Evolutionary conservation across 2,888 invertebrate genomes (phyloP), one percentile per base, ranked within the genome.

Genomic region (Eurytoma californica): DNA sequence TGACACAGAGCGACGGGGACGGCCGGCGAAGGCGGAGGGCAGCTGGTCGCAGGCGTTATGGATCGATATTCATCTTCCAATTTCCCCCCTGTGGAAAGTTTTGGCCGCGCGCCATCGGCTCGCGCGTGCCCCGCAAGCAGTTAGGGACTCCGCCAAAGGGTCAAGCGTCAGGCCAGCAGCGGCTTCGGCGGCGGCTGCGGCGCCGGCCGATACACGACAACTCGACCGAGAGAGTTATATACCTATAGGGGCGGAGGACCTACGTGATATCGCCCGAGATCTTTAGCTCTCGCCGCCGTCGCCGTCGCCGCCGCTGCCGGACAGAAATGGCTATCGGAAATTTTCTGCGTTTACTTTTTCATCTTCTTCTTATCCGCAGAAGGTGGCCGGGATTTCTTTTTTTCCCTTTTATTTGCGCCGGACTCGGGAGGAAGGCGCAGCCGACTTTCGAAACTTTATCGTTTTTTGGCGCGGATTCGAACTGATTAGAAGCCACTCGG

Each of bases 41-140:
- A 5, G n/a, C 4, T 69, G 13, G 58, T 67, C 16, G 39, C 65
- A 47, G 55, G 73, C 78, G 76, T 81, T 79, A 78, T 65, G 78
- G 81, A 72, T 81, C 81, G 81, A 81, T 81, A 81, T 79, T 78
- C 81, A 81, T 81, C 81, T 81, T 81, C 72, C 78, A 79, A 81
- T 81, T 81, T 76, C 65, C 67, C 75, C 60, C 30, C 77, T 51
- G 30, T 28, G 55, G 68, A 73, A 77, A 76, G 70, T 79, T 77
- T 79, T 79, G 76, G 77, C 79, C 65, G 30, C 58, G 70, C 70
- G 79, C 77, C 81, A 73, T 74, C 68, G 63, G 47, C 30, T 39
- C 51, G 77, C 79, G 53, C 75, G 76, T 80, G 72, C 72, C 58
- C 75, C 55, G 79, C 60, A 75, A 79, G 72, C 70, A 70, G 70